Evolutionary conservation across 2,888 invertebrate genomes (phyloP).

Genomic region (Melanotus villosus): DNA sequence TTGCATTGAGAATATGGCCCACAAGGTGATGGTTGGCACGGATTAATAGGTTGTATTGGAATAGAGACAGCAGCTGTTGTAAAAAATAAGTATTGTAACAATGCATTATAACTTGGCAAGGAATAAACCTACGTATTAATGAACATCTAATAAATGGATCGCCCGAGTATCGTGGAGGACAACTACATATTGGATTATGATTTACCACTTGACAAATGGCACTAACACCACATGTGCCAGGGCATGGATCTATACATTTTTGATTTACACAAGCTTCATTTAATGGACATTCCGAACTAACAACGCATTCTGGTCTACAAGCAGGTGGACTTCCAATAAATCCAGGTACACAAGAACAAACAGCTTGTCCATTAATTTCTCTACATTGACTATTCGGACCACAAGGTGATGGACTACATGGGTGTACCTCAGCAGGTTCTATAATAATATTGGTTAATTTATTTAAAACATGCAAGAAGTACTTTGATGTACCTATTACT

Average conservation of each 20-base stretch:
- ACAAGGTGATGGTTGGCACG: constrained; percentile 82
- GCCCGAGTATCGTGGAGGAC: constrained; percentile 82
- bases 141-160: constrained; percentile 80
- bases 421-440: constrained; percentile 67
- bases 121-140: constrained; percentile 57
- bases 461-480: not conserved
- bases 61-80: constrained; percentile 67
- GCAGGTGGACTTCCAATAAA: constrained; percentile 72
- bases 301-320: constrained; percentile 70
- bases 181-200: constrained; percentile 90
- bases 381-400: constrained; percentile 68
- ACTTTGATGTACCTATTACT: constrained; percentile 62
- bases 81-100: not conserved
- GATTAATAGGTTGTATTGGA: constrained; percentile 65
- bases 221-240: constrained; percentile 71
- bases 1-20: constrained; percentile 83
- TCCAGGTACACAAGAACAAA: constrained; percentile 69
- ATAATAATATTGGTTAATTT: constrained; percentile 31
- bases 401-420: constrained; percentile 81
- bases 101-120: not conserved
- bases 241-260: constrained; percentile 73
- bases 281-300: constrained; percentile 69
- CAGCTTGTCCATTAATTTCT: constrained; percentile 75
- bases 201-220: constrained; percentile 81
- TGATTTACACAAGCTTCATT: constrained; percentile 69